These are phyloP conservation scores for Panulirus ornatus DNA, from an alignment of 1,140 invertebrate species.

Conservation along the genomic window DNA sequence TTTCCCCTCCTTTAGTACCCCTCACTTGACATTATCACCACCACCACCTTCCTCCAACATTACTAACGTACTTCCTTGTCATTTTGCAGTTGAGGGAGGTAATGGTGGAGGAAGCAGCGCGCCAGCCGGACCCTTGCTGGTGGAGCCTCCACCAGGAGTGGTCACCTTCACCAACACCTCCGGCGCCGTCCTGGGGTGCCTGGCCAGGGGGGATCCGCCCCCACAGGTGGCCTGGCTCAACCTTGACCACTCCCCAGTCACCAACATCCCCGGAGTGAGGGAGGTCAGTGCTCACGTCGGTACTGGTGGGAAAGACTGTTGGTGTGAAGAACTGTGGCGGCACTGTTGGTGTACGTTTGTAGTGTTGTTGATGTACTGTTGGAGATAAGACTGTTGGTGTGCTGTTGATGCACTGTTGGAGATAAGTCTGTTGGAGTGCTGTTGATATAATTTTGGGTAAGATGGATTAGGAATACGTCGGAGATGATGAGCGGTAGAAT, in stretches of 20 bases:
- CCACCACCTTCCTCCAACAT: too few relatives aligned
- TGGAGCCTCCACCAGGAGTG: constrained; percentile 53
- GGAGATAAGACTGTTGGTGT: too few relatives aligned
- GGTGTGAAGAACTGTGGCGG: not conserved
- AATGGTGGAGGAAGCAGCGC: not conserved
- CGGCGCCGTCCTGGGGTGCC: constrained; percentile 77
- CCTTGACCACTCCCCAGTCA: constrained; percentile 77
- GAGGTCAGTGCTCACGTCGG: constrained; percentile 68
- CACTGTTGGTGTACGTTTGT: not conserved
- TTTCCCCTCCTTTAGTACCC: too few relatives aligned
- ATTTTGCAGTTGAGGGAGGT: not conserved
- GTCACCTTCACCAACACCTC: constrained; percentile 94
- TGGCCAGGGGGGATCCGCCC: constrained; percentile 64
- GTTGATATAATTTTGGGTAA: too few relatives aligned
- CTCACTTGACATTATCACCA: too few relatives aligned
- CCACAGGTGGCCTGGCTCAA: constrained; percentile 65
- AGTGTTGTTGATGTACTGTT: not conserved
- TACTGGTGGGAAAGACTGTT: not conserved
- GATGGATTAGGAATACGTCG: too few relatives aligned
- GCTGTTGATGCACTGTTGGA: too few relatives aligned
- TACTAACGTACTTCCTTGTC: too few relatives aligned
- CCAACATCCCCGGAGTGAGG: constrained; percentile 76
- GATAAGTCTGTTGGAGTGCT: too few relatives aligned
- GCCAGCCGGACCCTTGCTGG: constrained; percentile 65
- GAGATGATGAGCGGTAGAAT: too few relatives aligned